Conservation (phyloP, 2,113 vertebrate genomes). For the Poecilia latipinna region DNA sequence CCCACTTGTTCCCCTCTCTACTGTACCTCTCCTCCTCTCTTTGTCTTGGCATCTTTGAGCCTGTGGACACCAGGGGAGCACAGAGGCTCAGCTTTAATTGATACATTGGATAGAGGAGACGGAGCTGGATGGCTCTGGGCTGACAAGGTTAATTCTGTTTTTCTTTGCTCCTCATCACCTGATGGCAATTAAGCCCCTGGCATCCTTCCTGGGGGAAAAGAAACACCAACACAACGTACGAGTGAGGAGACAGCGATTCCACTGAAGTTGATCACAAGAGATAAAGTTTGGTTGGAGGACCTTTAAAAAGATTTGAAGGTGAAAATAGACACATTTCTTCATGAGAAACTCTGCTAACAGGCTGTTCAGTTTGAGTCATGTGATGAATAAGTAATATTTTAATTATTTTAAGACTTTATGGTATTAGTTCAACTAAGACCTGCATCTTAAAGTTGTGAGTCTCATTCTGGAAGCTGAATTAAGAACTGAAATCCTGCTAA, state of each 20-base stretch:
- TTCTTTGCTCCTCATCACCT: conserved; percentile 68
- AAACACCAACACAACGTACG: conserved; percentile 15
- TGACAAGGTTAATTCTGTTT: conserved; percentile 81
- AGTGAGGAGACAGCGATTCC: conserved; percentile 9
- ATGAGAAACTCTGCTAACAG: neutral
- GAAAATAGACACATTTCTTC: neutral
- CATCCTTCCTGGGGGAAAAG: conserved; percentile 36
- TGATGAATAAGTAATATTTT: too few relatives aligned
- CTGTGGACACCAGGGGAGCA: conserved; percentile 54
- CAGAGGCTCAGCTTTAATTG: conserved; percentile 74
- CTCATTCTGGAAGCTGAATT: too few relatives aligned
- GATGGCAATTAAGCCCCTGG: conserved; percentile 71
- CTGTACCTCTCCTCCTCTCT: conserved; percentile 37
- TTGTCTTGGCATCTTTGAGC: conserved; percentile 61
- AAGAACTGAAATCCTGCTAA: too few relatives aligned
- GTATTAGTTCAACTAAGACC: too few relatives aligned
- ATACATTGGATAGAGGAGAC: conserved; percentile 59
- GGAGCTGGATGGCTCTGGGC: conserved; percentile 51
- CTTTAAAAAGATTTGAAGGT: neutral
- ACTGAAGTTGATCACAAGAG: conserved; percentile 42
- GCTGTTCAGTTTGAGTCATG: neutral
- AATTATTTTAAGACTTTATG: too few relatives aligned
- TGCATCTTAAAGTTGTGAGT: too few relatives aligned
- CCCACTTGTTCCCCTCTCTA: conserved; percentile 27
- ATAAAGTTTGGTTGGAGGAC: conserved; percentile 4